phyloP scores from a whole-genome alignment of 2,888 invertebrate species.

The Graphium colonna region DNA sequence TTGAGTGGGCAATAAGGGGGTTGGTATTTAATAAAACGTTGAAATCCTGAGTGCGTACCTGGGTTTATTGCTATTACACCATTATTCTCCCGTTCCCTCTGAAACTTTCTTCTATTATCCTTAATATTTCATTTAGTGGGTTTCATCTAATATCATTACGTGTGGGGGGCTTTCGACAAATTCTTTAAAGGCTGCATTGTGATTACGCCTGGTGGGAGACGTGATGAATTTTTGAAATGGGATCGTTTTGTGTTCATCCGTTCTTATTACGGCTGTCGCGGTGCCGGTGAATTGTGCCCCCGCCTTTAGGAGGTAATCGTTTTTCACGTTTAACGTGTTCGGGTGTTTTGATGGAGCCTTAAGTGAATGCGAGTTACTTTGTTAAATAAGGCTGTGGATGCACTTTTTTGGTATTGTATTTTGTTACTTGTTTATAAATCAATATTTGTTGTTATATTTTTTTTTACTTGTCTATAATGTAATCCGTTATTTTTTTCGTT shows the following conservation, averaged over 20 bases:
- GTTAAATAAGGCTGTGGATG: slow-evolving; percentile 1
- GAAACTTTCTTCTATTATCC: slow-evolving; percentile 52
- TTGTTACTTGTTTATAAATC: too few relatives aligned
- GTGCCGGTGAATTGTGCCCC: slow-evolving; percentile 12
- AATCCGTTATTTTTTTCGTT: too few relatives aligned
- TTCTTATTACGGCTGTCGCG: slow-evolving; percentile 17
- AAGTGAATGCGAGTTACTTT: neutral
- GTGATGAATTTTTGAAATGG: slow-evolving; percentile 25
- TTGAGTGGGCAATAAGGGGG: slow-evolving; percentile 30
- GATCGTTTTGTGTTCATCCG: slow-evolving; percentile 19
- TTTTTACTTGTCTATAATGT: neutral
- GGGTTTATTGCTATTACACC: slow-evolving; percentile 40
- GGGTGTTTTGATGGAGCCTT: too few relatives aligned
- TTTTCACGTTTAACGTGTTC: slow-evolving; percentile 2
- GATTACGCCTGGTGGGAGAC: slow-evolving; percentile 26
- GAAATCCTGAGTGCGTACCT: slow-evolving; percentile 35
- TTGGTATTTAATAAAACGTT: slow-evolving; percentile 42
- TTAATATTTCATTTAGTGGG: slow-evolving; percentile 54
- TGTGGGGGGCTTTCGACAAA: slow-evolving; percentile 30
- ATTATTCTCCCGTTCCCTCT: slow-evolving; percentile 31
- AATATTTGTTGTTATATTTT: slow-evolving; percentile 5
- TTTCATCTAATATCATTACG: slow-evolving; percentile 45
- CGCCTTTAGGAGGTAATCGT: slow-evolving; percentile 7
- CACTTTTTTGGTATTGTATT: neutral
- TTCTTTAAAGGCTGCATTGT: slow-evolving; percentile 32